Conservation (phyloP, 2,797 vertebrate species). For the Esox masquinongy region DNA sequence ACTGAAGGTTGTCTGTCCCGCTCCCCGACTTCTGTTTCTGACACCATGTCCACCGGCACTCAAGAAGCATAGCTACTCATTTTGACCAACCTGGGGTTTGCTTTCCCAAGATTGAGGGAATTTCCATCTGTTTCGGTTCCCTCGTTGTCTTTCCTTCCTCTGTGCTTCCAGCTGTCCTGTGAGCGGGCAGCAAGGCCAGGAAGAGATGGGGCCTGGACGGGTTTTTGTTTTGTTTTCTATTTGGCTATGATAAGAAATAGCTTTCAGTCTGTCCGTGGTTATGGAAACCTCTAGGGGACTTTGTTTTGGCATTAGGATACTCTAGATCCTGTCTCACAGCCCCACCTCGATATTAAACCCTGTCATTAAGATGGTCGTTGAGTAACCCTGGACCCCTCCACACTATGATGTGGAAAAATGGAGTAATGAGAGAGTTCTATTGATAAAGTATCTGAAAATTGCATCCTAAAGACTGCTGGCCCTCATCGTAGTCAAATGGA, state of each 20-base stretch:
- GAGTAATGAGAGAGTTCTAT: slow-evolving; percentile 8
- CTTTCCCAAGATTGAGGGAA: neutral
- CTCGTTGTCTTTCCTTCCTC: neutral
- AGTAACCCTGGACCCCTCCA: neutral
- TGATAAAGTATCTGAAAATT: slow-evolving; percentile 4
- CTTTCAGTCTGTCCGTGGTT: slow-evolving; percentile 5
- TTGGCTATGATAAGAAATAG: slow-evolving; percentile 3
- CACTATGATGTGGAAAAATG: neutral
- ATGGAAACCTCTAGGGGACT: neutral
- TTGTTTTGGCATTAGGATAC: neutral
- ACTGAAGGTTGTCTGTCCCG: slow-evolving; percentile 68
- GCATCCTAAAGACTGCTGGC: neutral
- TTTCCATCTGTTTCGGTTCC: neutral
- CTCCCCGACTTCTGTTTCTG: slow-evolving; percentile 31
- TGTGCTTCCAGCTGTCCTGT: slow-evolving; percentile 30
- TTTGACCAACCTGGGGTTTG: slow-evolving; percentile 61
- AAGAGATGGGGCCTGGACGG: slow-evolving; percentile 7
- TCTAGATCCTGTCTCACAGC: neutral
- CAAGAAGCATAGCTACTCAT: slow-evolving; percentile 66
- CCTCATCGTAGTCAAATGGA: neutral
- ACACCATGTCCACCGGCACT: neutral
- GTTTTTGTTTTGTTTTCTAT: neutral
- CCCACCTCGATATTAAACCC: neutral
- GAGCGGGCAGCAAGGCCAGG: slow-evolving; percentile 1
- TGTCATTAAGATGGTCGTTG: slow-evolving; percentile 1